Evolutionary conservation across 2,797 vertebrate genomes (phyloP).

Genomic region (Sebastes wilsoni): DNA sequence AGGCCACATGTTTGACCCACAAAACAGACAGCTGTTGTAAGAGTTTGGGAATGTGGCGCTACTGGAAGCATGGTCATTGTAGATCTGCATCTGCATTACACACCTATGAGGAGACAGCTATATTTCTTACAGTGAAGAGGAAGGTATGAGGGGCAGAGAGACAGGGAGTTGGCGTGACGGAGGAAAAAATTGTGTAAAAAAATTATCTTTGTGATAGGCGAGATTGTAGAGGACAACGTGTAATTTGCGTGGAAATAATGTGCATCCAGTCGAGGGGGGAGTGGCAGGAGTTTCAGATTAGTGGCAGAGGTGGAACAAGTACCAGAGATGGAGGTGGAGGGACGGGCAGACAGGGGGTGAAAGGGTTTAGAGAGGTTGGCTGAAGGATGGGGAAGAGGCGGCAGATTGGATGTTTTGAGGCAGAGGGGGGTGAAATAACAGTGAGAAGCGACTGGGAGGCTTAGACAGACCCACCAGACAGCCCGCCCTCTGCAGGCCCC

Average conservation of each 20-base stretch:
- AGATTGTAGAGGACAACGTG: background rate
- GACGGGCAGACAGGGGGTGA: slow-evolving; percentile 11
- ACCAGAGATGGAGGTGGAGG: slow-evolving; percentile 11
- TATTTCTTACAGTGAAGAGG: background rate
- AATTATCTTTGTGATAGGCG: background rate
- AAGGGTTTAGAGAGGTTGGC: slow-evolving; percentile 27
- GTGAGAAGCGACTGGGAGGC: slow-evolving; percentile 42
- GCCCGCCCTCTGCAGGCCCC: slow-evolving; percentile 42
- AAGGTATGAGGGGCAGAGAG: no score
- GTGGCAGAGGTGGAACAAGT: slow-evolving; percentile 5
- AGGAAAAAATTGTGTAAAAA: background rate
- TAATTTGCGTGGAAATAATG: slow-evolving; percentile 34
- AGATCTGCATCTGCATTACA: background rate
- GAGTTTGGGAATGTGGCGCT: background rate
- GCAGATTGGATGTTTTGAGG: slow-evolving; percentile 49
- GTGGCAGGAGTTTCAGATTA: slow-evolving; percentile 7
- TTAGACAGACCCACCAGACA: slow-evolving; percentile 57
- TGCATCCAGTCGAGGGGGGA: slow-evolving; percentile 2
- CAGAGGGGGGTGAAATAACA: slow-evolving; percentile 61
- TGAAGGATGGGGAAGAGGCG: slow-evolving; percentile 28
- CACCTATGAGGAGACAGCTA: background rate
- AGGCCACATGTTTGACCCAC: slow-evolving; percentile 16
- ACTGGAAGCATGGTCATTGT: background rate
- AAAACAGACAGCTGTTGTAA: background rate
- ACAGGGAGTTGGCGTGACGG: background rate